phyloP scores from a whole-genome alignment of 2,888 invertebrate species.

The Acheta domesticus region DNA sequence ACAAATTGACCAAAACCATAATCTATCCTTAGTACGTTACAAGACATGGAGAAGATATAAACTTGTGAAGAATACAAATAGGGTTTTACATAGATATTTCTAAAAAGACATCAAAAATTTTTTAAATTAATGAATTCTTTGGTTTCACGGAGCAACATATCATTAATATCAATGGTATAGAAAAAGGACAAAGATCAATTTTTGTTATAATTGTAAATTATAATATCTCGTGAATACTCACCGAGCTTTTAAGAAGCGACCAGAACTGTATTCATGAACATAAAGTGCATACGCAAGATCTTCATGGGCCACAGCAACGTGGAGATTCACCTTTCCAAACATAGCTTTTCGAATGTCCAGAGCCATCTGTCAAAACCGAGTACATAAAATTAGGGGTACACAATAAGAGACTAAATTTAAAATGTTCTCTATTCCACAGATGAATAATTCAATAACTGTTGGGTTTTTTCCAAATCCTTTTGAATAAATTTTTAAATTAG shows the following conservation, averaged over 20 bases:
- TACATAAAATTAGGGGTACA: slow-evolving; percentile 26
- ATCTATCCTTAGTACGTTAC: too few species aligned
- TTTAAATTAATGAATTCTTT: too few species aligned
- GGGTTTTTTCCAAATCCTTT: slow-evolving; percentile 18
- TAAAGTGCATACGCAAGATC: slow-evolving; percentile 91
- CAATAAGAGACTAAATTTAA: not conserved
- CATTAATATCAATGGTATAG: too few species aligned
- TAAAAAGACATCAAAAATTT: too few species aligned
- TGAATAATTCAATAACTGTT: not conserved
- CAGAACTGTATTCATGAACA: slow-evolving; percentile 87
- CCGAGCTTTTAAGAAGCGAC: slow-evolving; percentile 76
- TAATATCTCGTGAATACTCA: slow-evolving; percentile 43
- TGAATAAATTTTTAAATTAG: not conserved
- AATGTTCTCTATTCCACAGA: not conserved
- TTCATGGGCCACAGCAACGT: slow-evolving; percentile 86
- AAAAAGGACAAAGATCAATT: too few species aligned
- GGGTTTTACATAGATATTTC: too few species aligned
- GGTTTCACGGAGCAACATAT: too few species aligned
- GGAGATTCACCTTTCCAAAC: slow-evolving; percentile 80
- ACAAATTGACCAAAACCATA: too few species aligned
- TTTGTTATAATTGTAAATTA: too few species aligned
- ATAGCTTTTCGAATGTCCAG: slow-evolving; percentile 68
- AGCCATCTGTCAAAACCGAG: slow-evolving; percentile 55
- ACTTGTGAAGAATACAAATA: too few species aligned
- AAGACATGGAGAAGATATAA: too few species aligned